Evolutionary conservation across 1,140 invertebrate species (phyloP), one percentile per base, ranked within the genome.

Genomic region (Temnothorax nylanderi): DNA sequence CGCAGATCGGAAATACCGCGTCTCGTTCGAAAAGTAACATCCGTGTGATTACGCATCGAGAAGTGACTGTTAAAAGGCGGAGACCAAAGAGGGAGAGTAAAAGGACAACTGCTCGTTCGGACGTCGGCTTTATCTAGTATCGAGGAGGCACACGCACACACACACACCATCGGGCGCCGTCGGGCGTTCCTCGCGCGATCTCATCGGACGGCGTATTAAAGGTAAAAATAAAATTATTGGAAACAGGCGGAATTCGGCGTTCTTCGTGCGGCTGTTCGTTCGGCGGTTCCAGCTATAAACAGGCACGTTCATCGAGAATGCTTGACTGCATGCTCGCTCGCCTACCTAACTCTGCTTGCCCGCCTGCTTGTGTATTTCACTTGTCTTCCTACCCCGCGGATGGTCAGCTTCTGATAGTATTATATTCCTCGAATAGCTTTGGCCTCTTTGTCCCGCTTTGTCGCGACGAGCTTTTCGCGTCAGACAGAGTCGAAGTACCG

Each of bases 221-320:
- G 91, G 92, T 87, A 90, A 93, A 89, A 92, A 94, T 93, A 94
- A 94, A 93, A 93, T 93, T 92, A 93, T 93, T 93, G 92, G 89
- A 92, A 91, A 88, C 88, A 67, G 74, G 86, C 85, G 87, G 89
- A 93, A 93, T 92, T 92, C 91, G 92, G 89, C 89, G 88, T 91
- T 26, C 87, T 88, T 91, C 77, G 88, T 62, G 74, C 82, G 76
- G 89, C 77, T 75, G 85, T 41, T 44, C 71, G 72, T 76, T 90
- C 88, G 86, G 54, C 81, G 86, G 74, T 82, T 65, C 72, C 82
- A 84, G 87, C 86, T 89, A 89, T 85, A 90, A 90, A 89, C 89
- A 65, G 85, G 74, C 85, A 56, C 88, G 89, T 90, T 90, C 89
- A 87, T 89, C 89, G 87, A 87, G 84, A 44, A 47, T n/a, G 21